phyloP scores from a whole-genome alignment of 2,888 invertebrate genomes.

The Beris chalybata region DNA sequence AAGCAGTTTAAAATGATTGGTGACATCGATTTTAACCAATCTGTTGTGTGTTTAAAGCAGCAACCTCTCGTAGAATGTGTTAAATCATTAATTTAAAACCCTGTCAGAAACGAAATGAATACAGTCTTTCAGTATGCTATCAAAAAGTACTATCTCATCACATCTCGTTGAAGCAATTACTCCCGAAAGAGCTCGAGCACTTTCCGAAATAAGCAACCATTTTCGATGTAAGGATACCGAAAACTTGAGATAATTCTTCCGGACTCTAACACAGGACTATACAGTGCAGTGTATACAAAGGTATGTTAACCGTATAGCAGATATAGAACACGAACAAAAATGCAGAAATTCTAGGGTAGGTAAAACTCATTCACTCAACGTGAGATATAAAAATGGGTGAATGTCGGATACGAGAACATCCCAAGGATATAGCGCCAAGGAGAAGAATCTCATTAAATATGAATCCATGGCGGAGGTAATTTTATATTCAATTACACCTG shows the following conservation, averaged over 20 bases:
- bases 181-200: constrained; percentile 24
- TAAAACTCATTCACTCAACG: constrained; percentile 33
- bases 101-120: no score
- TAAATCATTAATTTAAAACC: no score
- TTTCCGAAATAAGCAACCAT: constrained; percentile 1
- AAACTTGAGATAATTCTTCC: no score
- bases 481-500: constrained; percentile 46
- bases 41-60: no score
- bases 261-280: no score
- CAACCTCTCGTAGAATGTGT: no score
- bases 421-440: constrained; percentile 29
- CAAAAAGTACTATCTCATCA: constrained; percentile 15
- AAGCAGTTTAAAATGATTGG: no score
- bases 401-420: constrained; percentile 26
- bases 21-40: no score
- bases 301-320: no score
- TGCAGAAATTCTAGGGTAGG: constrained; percentile 14
- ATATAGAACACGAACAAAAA: constrained; percentile 17
- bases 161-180: constrained; percentile 31
- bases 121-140: no score
- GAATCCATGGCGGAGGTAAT: constrained; percentile 45
- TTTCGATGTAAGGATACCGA: no score
- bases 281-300: no score
- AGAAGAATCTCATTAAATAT: constrained; percentile 44
- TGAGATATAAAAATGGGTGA: constrained; percentile 29